Base-by-base conservation (phyloP, 2,113 vertebrate species). In the Clarias batrachus region DNA sequence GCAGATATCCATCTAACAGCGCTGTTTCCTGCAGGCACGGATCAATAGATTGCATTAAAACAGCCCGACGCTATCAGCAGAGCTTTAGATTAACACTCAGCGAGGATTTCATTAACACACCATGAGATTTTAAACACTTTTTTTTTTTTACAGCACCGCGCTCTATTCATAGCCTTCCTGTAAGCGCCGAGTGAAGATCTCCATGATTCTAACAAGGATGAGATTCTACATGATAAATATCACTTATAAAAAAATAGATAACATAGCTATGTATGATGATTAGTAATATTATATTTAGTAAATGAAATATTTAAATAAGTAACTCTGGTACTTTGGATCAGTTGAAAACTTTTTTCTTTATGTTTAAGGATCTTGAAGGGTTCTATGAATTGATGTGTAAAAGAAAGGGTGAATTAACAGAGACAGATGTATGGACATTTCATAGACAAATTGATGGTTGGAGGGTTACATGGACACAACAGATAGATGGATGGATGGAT, bases 41-140 rank as follows among this genome's bases (percentile, higher is more conserved):
- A 92, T 92, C 91, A 83, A 93, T 92, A 89, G 62, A 86, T 85
- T 41, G 57, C 71, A 82, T 87, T 90, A 90, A 81, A 89, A 83
- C 63, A 52, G 85, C 81, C 84, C 68, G 63, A 82, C 80, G 68
- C 80, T 65, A 54, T 71, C 65, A 86, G 41, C 82, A 85, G 88
- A 85, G 88, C 66, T 87, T 89, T 89, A 81, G 71, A 90, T 85
- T 89, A 87, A 83, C 81, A 57, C 71, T n/a, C 62, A 56, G 70
- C 70, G 3, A 66, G 70, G 60, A 74, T 84, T 84, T 60, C 83
- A 74, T 84, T 62, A 73, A 37, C 68, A 59, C 82, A n/a, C 66
- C 27, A 60, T n/a, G 13, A 37, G 21, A 83, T 76, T 3, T 2
- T 68, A 41, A 59, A 37, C 14, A 59, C 11, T 62, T 76, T 17